Evolutionary conservation across 2,113 vertebrate species (phyloP).

Genomic region (Phylloscopus trochiloides): DNA sequence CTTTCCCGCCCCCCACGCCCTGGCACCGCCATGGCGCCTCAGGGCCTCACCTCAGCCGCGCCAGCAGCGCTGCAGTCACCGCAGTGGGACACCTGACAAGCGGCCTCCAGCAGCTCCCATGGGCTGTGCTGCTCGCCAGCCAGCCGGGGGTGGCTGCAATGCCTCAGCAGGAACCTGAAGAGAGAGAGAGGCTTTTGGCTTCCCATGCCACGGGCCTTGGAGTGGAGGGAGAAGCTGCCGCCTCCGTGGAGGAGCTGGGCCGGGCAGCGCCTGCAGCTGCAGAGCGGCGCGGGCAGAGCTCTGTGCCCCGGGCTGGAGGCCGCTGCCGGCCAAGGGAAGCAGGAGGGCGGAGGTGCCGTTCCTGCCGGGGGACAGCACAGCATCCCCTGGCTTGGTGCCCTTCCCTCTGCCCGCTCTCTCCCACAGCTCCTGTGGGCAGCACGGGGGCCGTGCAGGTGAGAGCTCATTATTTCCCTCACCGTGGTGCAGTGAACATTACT

Average conservation of each 20-base stretch:
- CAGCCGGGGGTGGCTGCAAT: fast-evolving
- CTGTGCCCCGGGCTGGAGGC: fast-evolving
- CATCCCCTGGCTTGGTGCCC: fast-evolving
- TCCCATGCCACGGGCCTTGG: fast-evolving
- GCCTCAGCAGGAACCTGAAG: fast-evolving
- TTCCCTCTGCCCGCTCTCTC: fast-evolving
- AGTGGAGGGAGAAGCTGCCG: too few species aligned
- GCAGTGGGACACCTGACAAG: fast-evolving
- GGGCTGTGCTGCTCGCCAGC: fast-evolving
- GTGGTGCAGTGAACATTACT: neutral
- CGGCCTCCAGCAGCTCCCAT: fast-evolving
- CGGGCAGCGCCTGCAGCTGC: fast-evolving
- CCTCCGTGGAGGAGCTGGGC: fast-evolving
- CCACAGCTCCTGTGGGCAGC: neutral
- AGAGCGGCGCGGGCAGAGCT: neutral
- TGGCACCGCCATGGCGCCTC: fast-evolving
- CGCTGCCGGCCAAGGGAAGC: fast-evolving
- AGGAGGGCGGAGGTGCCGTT: fast-evolving
- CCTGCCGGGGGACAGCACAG: neutral
- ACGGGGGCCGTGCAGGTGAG: fast-evolving
- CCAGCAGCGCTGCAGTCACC: fast-evolving
- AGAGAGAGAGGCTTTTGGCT: fast-evolving
- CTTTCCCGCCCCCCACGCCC: fast-evolving
- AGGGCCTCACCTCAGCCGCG: neutral
- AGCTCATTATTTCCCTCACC: neutral